phyloP scores from a whole-genome alignment of 2,797 vertebrate genomes.

The Cyclura pinguis region DNA sequence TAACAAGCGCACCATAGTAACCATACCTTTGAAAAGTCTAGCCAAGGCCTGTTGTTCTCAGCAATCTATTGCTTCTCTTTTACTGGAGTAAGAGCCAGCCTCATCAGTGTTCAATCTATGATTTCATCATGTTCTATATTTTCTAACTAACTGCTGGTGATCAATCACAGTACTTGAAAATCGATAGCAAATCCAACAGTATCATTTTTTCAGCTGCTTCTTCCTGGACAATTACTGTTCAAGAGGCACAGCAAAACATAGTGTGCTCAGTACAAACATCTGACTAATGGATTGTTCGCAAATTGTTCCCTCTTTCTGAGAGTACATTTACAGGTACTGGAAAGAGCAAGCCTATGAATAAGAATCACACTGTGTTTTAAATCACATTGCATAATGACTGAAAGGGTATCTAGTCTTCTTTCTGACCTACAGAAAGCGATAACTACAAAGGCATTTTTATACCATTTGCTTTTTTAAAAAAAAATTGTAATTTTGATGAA shows the following conservation, averaged over 20 bases:
- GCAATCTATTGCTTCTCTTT: background rate
- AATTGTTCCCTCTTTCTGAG: background rate
- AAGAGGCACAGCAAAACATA: constrained; percentile 3
- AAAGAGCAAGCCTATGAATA: background rate
- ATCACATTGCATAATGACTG: background rate
- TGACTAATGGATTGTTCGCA: background rate
- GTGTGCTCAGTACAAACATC: background rate
- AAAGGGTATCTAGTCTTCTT: background rate
- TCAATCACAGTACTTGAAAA: background rate
- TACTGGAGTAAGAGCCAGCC: background rate
- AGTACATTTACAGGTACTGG: background rate
- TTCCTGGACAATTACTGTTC: background rate
- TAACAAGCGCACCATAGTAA: background rate
- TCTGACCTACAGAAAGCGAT: background rate
- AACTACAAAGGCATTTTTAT: background rate
- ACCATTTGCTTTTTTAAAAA: background rate
- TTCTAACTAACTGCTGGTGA: background rate
- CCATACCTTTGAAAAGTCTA: background rate
- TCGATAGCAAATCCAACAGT: background rate
- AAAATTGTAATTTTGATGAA: background rate
- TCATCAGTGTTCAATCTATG: background rate
- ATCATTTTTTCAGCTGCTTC: background rate
- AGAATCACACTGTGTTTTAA: background rate
- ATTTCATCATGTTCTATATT: background rate
- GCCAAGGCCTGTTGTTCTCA: background rate